phyloP scores from a whole-genome alignment of 1,140 invertebrate genomes.

The Ceratosolen solmsi region DNA sequence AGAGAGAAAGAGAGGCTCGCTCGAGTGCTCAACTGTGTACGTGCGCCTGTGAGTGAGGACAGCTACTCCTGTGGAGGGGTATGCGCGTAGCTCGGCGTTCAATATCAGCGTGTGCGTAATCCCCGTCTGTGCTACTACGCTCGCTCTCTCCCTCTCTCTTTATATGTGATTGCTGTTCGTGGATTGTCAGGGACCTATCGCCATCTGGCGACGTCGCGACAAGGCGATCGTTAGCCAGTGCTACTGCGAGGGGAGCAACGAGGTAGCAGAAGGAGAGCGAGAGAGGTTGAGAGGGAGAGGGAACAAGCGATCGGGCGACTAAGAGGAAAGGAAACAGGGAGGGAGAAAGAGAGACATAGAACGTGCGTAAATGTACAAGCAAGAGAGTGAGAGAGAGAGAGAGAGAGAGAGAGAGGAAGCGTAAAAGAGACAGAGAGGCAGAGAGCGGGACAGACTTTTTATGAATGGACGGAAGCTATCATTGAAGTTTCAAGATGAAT shows the following conservation, averaged over 20 bases:
- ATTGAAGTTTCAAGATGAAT: constrained; percentile 77
- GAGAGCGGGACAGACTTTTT: constrained; percentile 75
- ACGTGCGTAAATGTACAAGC: neutral
- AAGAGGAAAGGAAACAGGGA: too few relatives aligned
- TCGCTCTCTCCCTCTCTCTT: constrained; percentile 29
- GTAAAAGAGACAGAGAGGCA: neutral
- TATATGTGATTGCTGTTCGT: constrained; percentile 3
- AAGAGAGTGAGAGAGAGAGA: neutral
- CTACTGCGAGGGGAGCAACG: neutral
- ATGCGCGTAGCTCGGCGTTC: neutral
- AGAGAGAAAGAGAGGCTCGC: constrained; percentile 49
- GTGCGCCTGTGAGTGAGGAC: neutral
- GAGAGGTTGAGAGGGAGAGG: neutral
- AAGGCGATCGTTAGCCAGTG: constrained; percentile 36
- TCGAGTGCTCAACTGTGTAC: neutral
- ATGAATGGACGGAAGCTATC: constrained; percentile 86
- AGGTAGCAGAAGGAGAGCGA: neutral
- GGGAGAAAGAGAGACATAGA: neutral
- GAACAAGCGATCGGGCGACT: too few relatives aligned
- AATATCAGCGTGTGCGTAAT: neutral
- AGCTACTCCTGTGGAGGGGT: neutral
- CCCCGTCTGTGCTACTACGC: neutral
- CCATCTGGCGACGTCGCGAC: constrained; percentile 71
- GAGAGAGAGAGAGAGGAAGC: neutral
- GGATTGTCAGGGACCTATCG: constrained; percentile 67